Conservation (phyloP, 2,797 vertebrate species). For the Enteromius mattozi region DNA sequence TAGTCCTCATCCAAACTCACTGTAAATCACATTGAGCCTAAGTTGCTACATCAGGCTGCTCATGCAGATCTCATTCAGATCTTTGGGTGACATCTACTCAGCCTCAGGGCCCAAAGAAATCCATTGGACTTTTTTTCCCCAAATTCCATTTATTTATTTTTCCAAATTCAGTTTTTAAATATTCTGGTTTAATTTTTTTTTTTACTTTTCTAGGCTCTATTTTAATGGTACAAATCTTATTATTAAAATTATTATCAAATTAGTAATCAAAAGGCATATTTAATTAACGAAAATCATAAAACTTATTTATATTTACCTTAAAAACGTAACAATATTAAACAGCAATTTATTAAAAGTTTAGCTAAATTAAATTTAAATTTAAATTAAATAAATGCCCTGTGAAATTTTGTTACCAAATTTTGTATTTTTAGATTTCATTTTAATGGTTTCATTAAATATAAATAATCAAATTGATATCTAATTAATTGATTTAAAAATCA, state of each 20-base stretch:
- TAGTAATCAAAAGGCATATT: background rate
- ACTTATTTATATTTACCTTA: background rate
- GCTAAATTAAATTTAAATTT: background rate
- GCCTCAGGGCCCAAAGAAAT: background rate
- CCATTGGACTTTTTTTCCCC: background rate
- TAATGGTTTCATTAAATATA: background rate
- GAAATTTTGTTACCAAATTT: too few relatives aligned
- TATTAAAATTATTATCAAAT: too few relatives aligned
- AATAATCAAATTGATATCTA: background rate
- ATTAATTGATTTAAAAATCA: background rate
- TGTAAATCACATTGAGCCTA: background rate
- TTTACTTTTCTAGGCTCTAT: too few relatives aligned
- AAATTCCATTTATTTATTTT: background rate
- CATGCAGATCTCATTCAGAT: background rate
- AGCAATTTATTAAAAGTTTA: background rate
- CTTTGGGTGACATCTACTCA: background rate
- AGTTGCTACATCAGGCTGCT: slow-evolving; percentile 2
- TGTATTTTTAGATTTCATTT: background rate
- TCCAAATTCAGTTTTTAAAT: background rate
- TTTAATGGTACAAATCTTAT: too few relatives aligned
- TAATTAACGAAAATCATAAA: background rate
- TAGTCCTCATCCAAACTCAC: background rate
- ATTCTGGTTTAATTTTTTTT: too few relatives aligned
- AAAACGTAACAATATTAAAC: background rate
- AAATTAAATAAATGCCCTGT: background rate